A percentile compares a stretch with the other conserved stretches of the same genome.
phyloP scores from a whole-genome alignment of 2,113 vertebrate genomes.

The Cranoglanis bouderius region DNA sequence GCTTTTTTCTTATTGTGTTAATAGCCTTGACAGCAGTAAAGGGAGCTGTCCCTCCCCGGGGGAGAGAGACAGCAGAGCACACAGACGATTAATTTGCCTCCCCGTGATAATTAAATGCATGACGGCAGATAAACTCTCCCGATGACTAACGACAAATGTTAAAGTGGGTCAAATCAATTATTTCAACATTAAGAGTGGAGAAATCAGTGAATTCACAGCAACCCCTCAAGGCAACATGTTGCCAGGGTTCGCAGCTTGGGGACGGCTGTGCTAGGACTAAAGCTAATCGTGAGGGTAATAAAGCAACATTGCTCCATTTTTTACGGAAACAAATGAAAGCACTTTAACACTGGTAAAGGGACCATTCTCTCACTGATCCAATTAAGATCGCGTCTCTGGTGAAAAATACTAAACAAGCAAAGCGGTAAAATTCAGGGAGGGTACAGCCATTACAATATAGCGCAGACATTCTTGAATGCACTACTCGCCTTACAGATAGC shows the following conservation, averaged over 20 bases:
- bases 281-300: neutral
- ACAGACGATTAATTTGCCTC: slow-evolving; percentile 55
- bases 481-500: neutral
- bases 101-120: slow-evolving; percentile 56
- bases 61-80: slow-evolving; percentile 50
- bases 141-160: slow-evolving; percentile 64
- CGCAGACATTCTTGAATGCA: neutral
- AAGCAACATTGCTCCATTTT: neutral
- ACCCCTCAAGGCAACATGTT: slow-evolving; percentile 15
- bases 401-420: slow-evolving; percentile 23
- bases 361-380: slow-evolving; percentile 7
- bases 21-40: slow-evolving; percentile 63
- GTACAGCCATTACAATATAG: neutral
- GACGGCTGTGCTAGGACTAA: neutral
- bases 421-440: slow-evolving; percentile 7
- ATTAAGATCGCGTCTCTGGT: slow-evolving; percentile 27
- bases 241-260: slow-evolving; percentile 3
- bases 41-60: slow-evolving; percentile 46
- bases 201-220: slow-evolving; percentile 12
- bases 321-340: slow-evolving; percentile 20
- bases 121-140: slow-evolving; percentile 44
- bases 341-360: slow-evolving; percentile 46
- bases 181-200: slow-evolving; percentile 45
- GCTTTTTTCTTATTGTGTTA: slow-evolving; percentile 70
- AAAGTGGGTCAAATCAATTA: slow-evolving; percentile 61